These are phyloP conservation scores for Dynastes hyllus DNA, from an alignment of 2,888 invertebrate species.

Conservation along the genomic window DNA sequence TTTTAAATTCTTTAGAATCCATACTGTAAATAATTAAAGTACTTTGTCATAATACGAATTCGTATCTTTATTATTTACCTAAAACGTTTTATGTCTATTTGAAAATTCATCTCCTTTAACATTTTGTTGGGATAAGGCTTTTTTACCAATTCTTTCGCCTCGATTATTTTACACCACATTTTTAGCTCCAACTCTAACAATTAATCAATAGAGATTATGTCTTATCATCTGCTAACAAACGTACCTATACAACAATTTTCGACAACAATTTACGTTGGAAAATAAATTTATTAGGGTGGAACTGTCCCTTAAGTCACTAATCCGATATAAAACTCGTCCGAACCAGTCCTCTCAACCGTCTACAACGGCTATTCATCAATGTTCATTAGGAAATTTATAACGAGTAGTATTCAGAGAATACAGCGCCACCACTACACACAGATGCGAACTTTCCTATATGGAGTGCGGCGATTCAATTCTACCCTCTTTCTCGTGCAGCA, in stretches of 20 bases:
- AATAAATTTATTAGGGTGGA: slow-evolving; percentile 27
- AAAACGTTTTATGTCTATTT: no score
- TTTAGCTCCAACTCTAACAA: background rate
- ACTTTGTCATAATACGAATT: no score
- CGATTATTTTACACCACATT: no score
- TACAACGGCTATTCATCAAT: slow-evolving; percentile 30
- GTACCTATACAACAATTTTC: background rate
- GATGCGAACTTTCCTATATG: background rate
- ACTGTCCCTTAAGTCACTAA: slow-evolving; percentile 28
- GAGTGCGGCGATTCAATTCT: background rate
- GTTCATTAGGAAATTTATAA: slow-evolving; percentile 39
- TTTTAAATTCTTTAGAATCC: no score
- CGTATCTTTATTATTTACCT: no score
- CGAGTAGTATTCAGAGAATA: slow-evolving; percentile 11
- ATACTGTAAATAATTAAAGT: no score
- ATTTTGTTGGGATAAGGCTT: no score
- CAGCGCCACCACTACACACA: background rate
- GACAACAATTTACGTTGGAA: background rate
- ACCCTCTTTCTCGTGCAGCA: background rate
- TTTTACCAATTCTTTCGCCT: no score
- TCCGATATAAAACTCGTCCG: slow-evolving; percentile 28
- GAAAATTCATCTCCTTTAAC: no score
- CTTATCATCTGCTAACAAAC: background rate
- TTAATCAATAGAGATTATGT: background rate
- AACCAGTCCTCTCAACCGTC: slow-evolving; percentile 6